Percentiles rank a stretch among this genome's conserved stretches.
Evolutionary conservation across 1,140 invertebrate species (phyloP).

Genomic region (Coelopa frigida): DNA sequence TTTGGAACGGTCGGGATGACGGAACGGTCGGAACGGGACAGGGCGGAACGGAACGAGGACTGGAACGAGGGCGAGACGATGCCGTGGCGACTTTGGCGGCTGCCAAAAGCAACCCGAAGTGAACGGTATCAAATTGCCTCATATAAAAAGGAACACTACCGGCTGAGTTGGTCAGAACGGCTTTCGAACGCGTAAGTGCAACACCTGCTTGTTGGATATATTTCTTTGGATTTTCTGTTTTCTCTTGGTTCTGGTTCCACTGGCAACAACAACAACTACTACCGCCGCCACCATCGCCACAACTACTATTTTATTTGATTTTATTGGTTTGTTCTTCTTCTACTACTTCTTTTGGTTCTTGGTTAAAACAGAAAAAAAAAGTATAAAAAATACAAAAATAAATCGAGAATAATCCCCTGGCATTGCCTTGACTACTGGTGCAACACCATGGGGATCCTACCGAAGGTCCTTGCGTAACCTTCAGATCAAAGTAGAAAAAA

Average conservation of each 20-base stretch:
- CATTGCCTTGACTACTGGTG: no score
- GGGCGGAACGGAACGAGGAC: slow-evolving; percentile 48
- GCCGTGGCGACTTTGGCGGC: slow-evolving; percentile 43
- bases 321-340: no score
- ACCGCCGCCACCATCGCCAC: no score
- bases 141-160: slow-evolving; percentile 72
- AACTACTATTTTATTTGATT: no score
- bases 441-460: no score
- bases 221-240: slow-evolving; percentile 12
- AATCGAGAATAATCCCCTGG: no score
- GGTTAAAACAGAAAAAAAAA: no score
- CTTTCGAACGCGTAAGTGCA: slow-evolving; percentile 81
- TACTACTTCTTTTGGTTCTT: no score
- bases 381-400: no score
- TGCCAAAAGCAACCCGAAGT: slow-evolving; percentile 36
- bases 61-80: slow-evolving; percentile 44
- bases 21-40: not conserved
- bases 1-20: not conserved
- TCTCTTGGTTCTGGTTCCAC: not conserved
- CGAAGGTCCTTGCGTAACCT: no score
- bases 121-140: slow-evolving; percentile 65
- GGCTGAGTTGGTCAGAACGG: slow-evolving; percentile 76
- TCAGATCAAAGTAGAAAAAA: no score
- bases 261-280: no score
- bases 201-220: slow-evolving; percentile 44